Conservation (phyloP, 2,113 vertebrate genomes). For the Anolis carolinensis region DNA sequence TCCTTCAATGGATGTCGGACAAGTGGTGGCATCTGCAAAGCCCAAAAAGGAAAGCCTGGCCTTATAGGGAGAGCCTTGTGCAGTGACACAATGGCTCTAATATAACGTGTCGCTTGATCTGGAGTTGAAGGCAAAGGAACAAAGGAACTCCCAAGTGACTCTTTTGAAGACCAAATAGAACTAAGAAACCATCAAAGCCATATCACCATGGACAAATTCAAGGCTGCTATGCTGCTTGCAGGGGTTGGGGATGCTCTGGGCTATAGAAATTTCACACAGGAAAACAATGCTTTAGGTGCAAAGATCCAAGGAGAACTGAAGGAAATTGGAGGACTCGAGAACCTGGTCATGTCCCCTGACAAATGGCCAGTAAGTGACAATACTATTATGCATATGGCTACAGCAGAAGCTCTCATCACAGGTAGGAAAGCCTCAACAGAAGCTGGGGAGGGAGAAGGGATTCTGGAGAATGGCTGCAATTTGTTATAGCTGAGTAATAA, state of each 20-base stretch:
- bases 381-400: conserved; percentile 91
- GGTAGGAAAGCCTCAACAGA: conserved; percentile 74
- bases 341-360: conserved; percentile 82
- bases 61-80: conserved; percentile 83
- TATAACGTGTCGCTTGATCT: conserved; percentile 64
- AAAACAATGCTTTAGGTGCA: conserved; percentile 79
- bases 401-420: conserved; percentile 90
- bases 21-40: conserved; percentile 74
- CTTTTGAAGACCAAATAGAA: conserved; percentile 8
- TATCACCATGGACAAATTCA: conserved; percentile 88
- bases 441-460: neutral
- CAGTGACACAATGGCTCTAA: conserved; percentile 69
- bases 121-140: conserved; percentile 56
- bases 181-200: conserved; percentile 7
- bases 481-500: neutral
- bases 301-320: conserved; percentile 87
- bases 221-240: conserved; percentile 88
- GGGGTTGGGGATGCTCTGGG: conserved; percentile 90
- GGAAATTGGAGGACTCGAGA: conserved; percentile 82
- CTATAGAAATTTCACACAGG: conserved; percentile 82
- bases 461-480: neutral
- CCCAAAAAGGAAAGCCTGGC: conserved; percentile 78
- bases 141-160: conserved; percentile 53
- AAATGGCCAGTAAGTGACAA: conserved; percentile 93
- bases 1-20: conserved; percentile 49